Evolutionary conservation across 2,113 vertebrate genomes (phyloP).

Genomic region (Phyllostomus hastatus): DNA sequence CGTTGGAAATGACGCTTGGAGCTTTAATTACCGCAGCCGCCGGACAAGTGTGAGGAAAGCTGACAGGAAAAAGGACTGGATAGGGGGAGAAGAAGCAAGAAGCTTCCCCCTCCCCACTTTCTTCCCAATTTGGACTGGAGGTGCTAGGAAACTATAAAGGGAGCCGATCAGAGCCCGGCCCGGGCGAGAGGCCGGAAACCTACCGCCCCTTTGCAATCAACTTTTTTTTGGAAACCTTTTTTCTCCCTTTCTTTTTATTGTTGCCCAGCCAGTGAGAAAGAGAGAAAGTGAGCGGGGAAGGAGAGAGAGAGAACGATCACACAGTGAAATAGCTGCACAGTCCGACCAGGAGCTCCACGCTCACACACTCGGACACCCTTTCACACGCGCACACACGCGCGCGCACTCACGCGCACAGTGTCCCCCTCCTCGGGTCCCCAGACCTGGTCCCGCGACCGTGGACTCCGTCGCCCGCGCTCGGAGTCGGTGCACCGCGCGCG

Average conservation of each 20-base stretch:
- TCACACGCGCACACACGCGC: background rate
- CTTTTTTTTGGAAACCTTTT: constrained; percentile 73
- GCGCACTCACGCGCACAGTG: background rate
- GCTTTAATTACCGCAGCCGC: constrained; percentile 68
- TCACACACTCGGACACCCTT: constrained; percentile 15
- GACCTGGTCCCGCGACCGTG: background rate
- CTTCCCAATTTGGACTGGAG: constrained; percentile 59
- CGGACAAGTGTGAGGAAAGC: constrained; percentile 69
- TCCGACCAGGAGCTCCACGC: constrained; percentile 10
- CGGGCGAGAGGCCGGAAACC: constrained; percentile 65
- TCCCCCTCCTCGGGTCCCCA: background rate
- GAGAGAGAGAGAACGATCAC: background rate
- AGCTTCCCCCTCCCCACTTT: background rate
- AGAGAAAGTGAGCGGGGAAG: constrained; percentile 55
- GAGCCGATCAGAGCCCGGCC: constrained; percentile 43
- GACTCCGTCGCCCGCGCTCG: background rate
- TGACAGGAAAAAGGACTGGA: constrained; percentile 38
- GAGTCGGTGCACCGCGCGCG: constrained; percentile 10
- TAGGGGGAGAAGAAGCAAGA: constrained; percentile 18
- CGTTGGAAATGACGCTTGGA: constrained; percentile 65
- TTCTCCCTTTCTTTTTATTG: constrained; percentile 54
- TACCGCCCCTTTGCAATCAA: constrained; percentile 69
- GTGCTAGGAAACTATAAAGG: constrained; percentile 37
- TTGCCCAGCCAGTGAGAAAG: constrained; percentile 60
- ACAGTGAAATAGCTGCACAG: constrained; percentile 14